A percentile compares a stretch with the other conserved stretches of the same genome.
These are phyloP conservation scores for Hirtodrosophila alboralis DNA, from an alignment of 2,888 invertebrate genomes.

Conservation along the genomic window DNA sequence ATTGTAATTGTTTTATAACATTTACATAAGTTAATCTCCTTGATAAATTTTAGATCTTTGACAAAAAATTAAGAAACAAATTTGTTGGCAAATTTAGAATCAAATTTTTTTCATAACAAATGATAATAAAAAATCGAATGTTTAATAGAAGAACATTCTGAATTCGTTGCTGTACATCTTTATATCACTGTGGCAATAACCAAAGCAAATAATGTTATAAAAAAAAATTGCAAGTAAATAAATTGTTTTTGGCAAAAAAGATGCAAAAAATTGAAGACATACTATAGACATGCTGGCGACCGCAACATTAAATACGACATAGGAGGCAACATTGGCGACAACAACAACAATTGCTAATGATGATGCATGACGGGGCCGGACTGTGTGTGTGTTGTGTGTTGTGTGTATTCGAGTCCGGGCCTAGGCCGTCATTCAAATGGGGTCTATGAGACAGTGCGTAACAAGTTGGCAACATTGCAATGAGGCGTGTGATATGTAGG, in stretches of 20 bases:
- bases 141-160: too few species aligned
- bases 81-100: too few species aligned
- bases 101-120: too few species aligned
- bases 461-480: constrained; percentile 57
- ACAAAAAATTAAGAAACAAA: too few species aligned
- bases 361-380: constrained; percentile 44
- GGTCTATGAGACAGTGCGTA: constrained; percentile 48
- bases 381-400: not conserved
- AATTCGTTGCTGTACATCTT: not conserved
- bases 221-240: constrained; percentile 41
- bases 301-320: constrained; percentile 49
- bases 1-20: too few species aligned
- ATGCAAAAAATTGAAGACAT: constrained; percentile 41
- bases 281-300: constrained; percentile 57
- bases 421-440: constrained; percentile 43
- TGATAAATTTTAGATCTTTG: too few species aligned
- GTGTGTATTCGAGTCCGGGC: constrained; percentile 13
- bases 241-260: constrained; percentile 42
- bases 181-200: not conserved
- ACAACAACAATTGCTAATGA: constrained; percentile 33
- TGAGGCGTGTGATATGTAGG: constrained; percentile 29
- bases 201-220: constrained; percentile 8
- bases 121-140: too few species aligned
- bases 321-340: constrained; percentile 38
- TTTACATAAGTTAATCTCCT: too few species aligned